Evolutionary conservation across 2,113 vertebrate species (phyloP).

Genomic region (Takifugu flavidus): DNA sequence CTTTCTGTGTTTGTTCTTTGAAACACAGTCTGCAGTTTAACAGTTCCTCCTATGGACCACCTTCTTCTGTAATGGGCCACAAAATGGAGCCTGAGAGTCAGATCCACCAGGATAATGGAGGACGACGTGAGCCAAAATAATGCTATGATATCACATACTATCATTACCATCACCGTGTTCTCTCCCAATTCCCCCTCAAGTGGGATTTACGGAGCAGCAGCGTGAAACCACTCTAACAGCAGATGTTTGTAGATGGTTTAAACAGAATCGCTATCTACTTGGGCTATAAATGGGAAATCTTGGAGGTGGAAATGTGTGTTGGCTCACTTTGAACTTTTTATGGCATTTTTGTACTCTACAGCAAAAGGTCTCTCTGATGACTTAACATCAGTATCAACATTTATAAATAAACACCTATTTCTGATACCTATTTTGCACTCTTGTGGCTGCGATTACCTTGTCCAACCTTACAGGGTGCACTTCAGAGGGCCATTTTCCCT

Average conservation of each 20-base stretch:
- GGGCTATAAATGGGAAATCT: slow-evolving; percentile 28
- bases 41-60: slow-evolving; percentile 42
- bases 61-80: slow-evolving; percentile 54
- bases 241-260: slow-evolving; percentile 46
- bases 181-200: slow-evolving; percentile 40
- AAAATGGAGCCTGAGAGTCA: slow-evolving; percentile 62
- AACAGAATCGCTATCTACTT: slow-evolving; percentile 24
- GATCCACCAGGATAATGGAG: slow-evolving; percentile 52
- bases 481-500: slow-evolving; percentile 43
- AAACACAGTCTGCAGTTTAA: slow-evolving; percentile 23
- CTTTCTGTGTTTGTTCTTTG: slow-evolving; percentile 23
- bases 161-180: slow-evolving; percentile 41
- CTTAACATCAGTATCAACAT: slow-evolving; percentile 51
- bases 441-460: slow-evolving; percentile 68
- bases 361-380: slow-evolving; percentile 49
- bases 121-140: slow-evolving; percentile 58
- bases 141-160: slow-evolving; percentile 36
- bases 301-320: slow-evolving; percentile 40
- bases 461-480: slow-evolving; percentile 70
- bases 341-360: slow-evolving; percentile 39
- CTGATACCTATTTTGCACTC: slow-evolving; percentile 49
- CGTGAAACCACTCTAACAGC: slow-evolving; percentile 22
- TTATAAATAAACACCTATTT: slow-evolving; percentile 55
- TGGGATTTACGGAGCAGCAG: slow-evolving; percentile 46
- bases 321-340: slow-evolving; percentile 37